These are phyloP conservation scores for Micromesistius poutassou DNA, from an alignment of 2,797 vertebrate genomes.

Conservation along the genomic window DNA sequence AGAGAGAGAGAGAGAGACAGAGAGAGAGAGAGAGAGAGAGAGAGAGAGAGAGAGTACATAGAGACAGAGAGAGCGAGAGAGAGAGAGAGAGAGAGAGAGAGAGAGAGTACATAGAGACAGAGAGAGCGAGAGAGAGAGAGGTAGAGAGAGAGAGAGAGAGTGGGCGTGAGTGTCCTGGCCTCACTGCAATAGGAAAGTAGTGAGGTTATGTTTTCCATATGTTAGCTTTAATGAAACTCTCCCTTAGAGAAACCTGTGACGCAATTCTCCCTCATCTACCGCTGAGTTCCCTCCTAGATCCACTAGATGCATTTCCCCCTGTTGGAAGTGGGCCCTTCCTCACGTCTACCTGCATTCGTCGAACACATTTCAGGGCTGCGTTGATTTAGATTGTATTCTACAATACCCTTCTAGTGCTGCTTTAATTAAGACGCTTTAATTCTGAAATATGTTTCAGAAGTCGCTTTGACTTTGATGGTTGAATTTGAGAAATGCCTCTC, in stretches of 20 bases:
- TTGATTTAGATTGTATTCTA: neutral
- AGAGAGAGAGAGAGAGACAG: neutral
- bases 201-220: constrained; percentile 25
- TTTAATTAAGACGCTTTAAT: too few species aligned
- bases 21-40: neutral
- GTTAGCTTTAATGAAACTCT: constrained; percentile 46
- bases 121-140: neutral
- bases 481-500: too few species aligned
- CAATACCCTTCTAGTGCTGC: neutral
- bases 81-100: neutral
- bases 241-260: constrained; percentile 22
- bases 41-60: neutral
- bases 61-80: neutral
- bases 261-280: neutral
- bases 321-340: neutral
- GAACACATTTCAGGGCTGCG: neutral
- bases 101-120: neutral
- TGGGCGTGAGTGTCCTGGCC: constrained; percentile 7
- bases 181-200: constrained; percentile 31
- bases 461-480: too few species aligned
- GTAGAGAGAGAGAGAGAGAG: neutral
- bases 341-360: neutral
- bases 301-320: neutral
- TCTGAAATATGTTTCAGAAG: too few species aligned
- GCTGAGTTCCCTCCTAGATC: neutral